These are phyloP conservation scores for Agrochola litura DNA, from an alignment of 2,888 invertebrate species.

Conservation along the genomic window DNA sequence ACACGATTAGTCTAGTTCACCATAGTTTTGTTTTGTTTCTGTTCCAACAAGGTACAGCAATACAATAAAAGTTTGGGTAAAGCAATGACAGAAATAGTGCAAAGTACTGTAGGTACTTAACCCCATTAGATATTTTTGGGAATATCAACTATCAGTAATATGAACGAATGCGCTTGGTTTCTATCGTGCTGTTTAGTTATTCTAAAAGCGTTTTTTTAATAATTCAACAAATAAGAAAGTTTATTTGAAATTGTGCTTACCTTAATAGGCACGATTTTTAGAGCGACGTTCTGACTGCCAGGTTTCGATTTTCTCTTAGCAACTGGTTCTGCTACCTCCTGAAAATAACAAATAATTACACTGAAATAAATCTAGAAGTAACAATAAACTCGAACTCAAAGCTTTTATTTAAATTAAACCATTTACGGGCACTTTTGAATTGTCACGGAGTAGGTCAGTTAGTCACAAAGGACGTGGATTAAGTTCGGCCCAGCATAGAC, in stretches of 20 bases:
- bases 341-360: constrained; percentile 41
- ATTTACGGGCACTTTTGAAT: too few relatives aligned
- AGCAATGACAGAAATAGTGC: neutral
- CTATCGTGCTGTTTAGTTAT: too few relatives aligned
- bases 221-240: too few relatives aligned
- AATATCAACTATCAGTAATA: too few relatives aligned
- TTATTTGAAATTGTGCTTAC: constrained; percentile 61
- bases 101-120: neutral
- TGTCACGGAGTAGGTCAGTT: too few relatives aligned
- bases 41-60: neutral
- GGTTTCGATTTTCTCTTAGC: constrained; percentile 70
- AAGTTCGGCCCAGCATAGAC: too few relatives aligned
- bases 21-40: neutral
- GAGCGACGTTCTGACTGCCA: constrained; percentile 61
- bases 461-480: too few relatives aligned
- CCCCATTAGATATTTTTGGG: too few relatives aligned
- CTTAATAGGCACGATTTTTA: constrained; percentile 79
- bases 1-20: neutral
- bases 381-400: too few relatives aligned
- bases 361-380: neutral
- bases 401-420: too few relatives aligned
- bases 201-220: too few relatives aligned
- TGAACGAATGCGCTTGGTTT: too few relatives aligned
- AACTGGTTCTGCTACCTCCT: constrained; percentile 70
- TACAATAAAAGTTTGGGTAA: neutral